Evolutionary conservation across 2,888 invertebrate genomes (phyloP).

Genomic region (Eutolmus rufibarbis): DNA sequence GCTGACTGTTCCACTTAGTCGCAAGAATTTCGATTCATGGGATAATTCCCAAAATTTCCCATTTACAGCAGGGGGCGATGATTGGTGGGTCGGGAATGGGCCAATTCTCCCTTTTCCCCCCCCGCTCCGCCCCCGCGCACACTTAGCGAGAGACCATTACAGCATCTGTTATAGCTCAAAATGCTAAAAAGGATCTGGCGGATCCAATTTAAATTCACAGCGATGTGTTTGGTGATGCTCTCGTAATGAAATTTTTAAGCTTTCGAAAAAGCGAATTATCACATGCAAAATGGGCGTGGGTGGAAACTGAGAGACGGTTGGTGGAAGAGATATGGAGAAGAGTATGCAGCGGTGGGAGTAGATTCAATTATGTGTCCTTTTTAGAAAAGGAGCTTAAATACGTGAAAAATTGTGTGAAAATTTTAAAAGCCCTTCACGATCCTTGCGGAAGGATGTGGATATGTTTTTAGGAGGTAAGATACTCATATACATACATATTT

Average conservation of each 20-base stretch:
- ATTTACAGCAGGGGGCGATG: background rate
- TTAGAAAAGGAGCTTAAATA: background rate
- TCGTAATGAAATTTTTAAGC: constrained; percentile 13
- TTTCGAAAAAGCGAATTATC: constrained; percentile 7
- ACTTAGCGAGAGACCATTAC: background rate
- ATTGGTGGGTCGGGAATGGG: background rate
- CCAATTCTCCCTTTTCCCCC: background rate
- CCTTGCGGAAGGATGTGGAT: background rate
- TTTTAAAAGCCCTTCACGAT: background rate
- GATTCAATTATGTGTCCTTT: background rate
- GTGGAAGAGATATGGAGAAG: background rate
- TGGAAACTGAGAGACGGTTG: background rate
- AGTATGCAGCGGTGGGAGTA: background rate
- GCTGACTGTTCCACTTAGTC: background rate
- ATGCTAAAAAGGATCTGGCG: background rate
- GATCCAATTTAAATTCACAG: background rate
- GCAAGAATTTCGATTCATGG: background rate
- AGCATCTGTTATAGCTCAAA: background rate
- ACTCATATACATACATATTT: background rate
- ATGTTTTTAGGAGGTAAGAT: background rate
- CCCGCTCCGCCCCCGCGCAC: background rate
- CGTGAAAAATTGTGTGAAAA: background rate
- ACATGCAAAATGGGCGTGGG: background rate
- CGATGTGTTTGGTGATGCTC: background rate
- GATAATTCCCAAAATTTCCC: background rate